phyloP scores from a whole-genome alignment of 2,888 invertebrate species.

The Spicauda simplicius region DNA sequence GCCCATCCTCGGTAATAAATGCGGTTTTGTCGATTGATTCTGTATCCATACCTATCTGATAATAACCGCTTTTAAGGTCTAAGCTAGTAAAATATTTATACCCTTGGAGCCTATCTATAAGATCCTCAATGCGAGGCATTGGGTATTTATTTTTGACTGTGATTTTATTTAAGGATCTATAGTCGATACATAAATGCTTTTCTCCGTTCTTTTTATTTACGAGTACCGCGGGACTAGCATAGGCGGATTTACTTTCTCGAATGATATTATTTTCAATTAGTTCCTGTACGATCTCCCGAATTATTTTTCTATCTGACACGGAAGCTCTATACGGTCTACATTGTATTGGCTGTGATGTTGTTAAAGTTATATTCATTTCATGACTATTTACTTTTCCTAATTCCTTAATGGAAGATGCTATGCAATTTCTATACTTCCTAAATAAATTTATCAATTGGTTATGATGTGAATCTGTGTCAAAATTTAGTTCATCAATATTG shows the following conservation, averaged over 20 bases:
- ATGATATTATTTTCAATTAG: not conserved
- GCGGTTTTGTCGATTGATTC: slow-evolving; percentile 56
- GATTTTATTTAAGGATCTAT: slow-evolving; percentile 10
- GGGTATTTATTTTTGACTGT: slow-evolving; percentile 15
- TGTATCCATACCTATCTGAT: slow-evolving; percentile 16
- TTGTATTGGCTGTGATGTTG: not conserved
- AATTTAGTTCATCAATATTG: not conserved
- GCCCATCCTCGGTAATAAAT: slow-evolving; percentile 57
- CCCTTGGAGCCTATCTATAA: slow-evolving; percentile 11
- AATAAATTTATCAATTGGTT: not conserved
- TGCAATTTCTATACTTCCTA: not conserved
- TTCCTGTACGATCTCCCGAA: slow-evolving; percentile 6
- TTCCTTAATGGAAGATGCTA: not conserved
- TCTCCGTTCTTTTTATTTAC: slow-evolving; percentile 16
- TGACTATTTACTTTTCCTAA: not conserved
- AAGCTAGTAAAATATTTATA: slow-evolving; percentile 1
- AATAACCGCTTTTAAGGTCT: slow-evolving; percentile 25
- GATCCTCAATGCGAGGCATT: slow-evolving; percentile 17
- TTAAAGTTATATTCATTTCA: not conserved
- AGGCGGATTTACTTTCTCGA: slow-evolving; percentile 8
- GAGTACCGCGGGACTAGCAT: slow-evolving; percentile 15
- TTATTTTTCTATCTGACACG: not conserved
- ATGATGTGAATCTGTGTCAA: not conserved
- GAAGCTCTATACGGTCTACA: not conserved
- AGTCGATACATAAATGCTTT: slow-evolving; percentile 16